Evolutionary conservation across 2,797 vertebrate genomes (phyloP), one percentile per base, ranked within the genome.

Genomic region (Sebastes steindachneri): DNA sequence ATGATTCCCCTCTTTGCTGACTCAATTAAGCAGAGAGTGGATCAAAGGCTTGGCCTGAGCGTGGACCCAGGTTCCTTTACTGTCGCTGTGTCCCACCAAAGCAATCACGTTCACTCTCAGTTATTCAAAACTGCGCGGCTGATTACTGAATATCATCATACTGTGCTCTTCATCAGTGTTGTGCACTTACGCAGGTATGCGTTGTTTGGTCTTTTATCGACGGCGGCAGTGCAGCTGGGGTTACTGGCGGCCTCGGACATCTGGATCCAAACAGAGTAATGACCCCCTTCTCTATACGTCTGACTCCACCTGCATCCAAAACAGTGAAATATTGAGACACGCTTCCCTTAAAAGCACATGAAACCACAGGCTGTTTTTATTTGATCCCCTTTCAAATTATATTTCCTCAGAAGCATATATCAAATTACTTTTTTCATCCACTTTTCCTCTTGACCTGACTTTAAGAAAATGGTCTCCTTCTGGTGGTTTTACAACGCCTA

Each of bases 231-330:
- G 81, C 95, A 96, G 81, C 83, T 87, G 68, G 80, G 28, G 35
- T 92, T 59, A 64, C 66, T 54, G 68, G 55, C 1, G 8, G 55
- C 78, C 21, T 77, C 82, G 29, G 83, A 75, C 68, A 53, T 80
- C 75, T 81, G 77, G 86, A 96, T 92, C 93, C 93, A 82, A 64
- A 96, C 82, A 53, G 91, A 94, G 92, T 96, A 96, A 88, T 93
- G 93, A 70, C 95, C 96, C 2, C 93, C 94, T 84, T 96, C 95
- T 80, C 84, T 89, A 80, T 96, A 96, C 1, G 60, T 84, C 73
- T 94, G 85, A 82, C 80, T 95, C 95, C 95, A 95, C 37, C 96
- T 96, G 88, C 70, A 86, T 82, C 72, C 78, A 90, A 79, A 92
- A 83, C 68, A 93, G 77, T 10, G 17, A 86, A 81, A 84, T 51